Percentiles rank a stretch among this genome's conserved stretches.
phyloP scores from a whole-genome alignment of 2,797 vertebrate genomes.

The Hoplostethus mediterraneus region DNA sequence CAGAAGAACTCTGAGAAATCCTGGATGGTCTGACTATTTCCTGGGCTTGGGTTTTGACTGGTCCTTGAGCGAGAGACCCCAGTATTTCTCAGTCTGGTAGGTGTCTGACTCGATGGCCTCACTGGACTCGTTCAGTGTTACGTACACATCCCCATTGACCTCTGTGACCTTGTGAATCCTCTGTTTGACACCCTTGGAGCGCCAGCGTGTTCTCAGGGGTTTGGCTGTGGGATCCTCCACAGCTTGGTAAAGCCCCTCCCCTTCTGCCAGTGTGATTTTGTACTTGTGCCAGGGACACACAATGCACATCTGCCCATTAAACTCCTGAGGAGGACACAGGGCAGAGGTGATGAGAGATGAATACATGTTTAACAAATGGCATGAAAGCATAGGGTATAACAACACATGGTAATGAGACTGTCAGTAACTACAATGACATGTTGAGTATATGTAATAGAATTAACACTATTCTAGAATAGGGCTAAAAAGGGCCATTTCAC shows the following conservation, averaged over 20 bases:
- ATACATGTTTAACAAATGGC: no score
- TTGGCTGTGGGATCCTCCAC: slow-evolving; percentile 87
- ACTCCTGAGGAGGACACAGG: slow-evolving; percentile 82
- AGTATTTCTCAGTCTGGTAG: slow-evolving; percentile 89
- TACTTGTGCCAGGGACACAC: slow-evolving; percentile 97
- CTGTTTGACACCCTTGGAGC: slow-evolving; percentile 94
- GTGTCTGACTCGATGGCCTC: slow-evolving; percentile 88
- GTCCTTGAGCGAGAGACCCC: slow-evolving; percentile 37
- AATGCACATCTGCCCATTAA: slow-evolving; percentile 88
- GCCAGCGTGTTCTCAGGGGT: slow-evolving; percentile 86
- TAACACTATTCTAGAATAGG: no score
- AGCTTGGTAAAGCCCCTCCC: slow-evolving; percentile 91
- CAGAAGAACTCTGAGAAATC: no score
- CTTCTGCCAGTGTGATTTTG: slow-evolving; percentile 92
- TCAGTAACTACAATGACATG: no score
- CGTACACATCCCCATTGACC: slow-evolving; percentile 85
- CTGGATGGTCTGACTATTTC: slow-evolving; percentile 23
- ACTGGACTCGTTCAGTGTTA: slow-evolving; percentile 85
- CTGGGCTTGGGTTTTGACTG: slow-evolving; percentile 28
- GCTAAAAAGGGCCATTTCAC: no score
- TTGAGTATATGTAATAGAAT: no score
- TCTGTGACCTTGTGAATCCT: slow-evolving; percentile 89
- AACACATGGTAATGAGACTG: no score
- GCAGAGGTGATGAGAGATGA: slow-evolving; percentile 4
- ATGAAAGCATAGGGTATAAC: no score